A percentile compares a stretch with the other conserved stretches of the same genome.
Evolutionary conservation across 2,888 invertebrate species (phyloP).

Genomic region (Strigamia crassipes): DNA sequence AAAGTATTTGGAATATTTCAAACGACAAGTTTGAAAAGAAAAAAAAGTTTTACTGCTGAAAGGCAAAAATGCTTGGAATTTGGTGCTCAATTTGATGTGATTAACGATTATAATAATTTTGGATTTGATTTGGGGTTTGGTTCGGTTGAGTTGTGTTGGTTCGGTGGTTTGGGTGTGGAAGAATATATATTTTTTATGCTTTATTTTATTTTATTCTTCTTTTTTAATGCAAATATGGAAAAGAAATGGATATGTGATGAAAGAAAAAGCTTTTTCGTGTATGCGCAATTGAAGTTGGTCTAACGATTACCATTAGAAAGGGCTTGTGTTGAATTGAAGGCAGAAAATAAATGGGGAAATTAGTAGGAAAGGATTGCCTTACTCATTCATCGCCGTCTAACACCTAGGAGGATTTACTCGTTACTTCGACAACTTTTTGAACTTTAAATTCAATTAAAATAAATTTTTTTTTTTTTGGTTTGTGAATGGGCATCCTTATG

Average conservation of each 20-base stretch:
- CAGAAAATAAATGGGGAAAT: constrained; percentile 38
- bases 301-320: constrained; percentile 11
- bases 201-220: background rate
- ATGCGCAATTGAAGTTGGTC: constrained; percentile 14
- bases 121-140: background rate
- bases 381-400: background rate
- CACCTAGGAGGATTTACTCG: constrained; percentile 25
- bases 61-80: constrained; percentile 28
- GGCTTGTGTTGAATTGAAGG: constrained; percentile 32
- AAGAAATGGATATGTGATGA: background rate
- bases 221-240: background rate
- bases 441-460: constrained; percentile 25
- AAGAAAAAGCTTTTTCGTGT: constrained; percentile 40
- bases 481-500: background rate
- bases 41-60: constrained; percentile 5
- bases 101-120: constrained; percentile 7
- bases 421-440: background rate
- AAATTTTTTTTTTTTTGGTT: background rate
- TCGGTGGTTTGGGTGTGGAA: background rate
- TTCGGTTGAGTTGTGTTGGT: background rate
- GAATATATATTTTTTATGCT: background rate
- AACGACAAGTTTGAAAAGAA: background rate
- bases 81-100: constrained; percentile 26
- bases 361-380: constrained; percentile 1
- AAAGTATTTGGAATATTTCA: constrained; percentile 30